Evolutionary conservation across 2,888 invertebrate genomes (phyloP).

Genomic region (Branchellion lobata): DNA sequence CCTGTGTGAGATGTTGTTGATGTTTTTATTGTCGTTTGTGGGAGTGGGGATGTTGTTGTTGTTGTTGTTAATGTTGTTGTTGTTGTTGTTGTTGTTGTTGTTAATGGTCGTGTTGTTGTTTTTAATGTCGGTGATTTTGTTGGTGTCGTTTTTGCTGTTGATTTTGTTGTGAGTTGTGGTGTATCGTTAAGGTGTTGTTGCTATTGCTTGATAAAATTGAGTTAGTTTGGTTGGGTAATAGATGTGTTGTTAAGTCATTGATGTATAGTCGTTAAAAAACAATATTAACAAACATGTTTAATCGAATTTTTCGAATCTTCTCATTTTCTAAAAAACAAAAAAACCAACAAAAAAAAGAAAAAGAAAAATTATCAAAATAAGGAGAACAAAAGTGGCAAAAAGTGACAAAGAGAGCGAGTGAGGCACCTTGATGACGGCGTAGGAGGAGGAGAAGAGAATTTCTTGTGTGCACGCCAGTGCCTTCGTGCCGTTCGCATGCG

Average conservation of each 20-base stretch:
- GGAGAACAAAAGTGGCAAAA: neutral
- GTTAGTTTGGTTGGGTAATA: too few species aligned
- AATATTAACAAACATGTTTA: neutral
- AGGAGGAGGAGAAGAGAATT: conserved; percentile 58
- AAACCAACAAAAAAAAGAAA: too few species aligned
- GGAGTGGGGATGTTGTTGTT: too few species aligned
- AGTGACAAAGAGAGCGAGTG: neutral
- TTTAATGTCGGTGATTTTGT: too few species aligned
- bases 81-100: too few species aligned
- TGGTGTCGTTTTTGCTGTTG: too few species aligned
- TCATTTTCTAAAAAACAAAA: neutral
- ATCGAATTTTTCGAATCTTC: neutral
- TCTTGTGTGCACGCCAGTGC: conserved; percentile 55
- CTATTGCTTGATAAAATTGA: too few species aligned
- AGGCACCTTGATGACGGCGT: conserved; percentile 57
- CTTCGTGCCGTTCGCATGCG: conserved; percentile 58
- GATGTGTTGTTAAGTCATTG: too few species aligned
- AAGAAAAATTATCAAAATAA: neutral
- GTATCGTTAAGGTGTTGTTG: neutral
- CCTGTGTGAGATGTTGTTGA: conserved; percentile 50
- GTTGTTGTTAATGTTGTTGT: too few species aligned
- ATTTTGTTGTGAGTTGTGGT: too few species aligned
- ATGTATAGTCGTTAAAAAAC: too few species aligned
- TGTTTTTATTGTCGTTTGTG: neutral
- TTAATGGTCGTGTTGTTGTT: too few species aligned